These are phyloP conservation scores for Lepus townsendii DNA, from an alignment of 2,797 vertebrate species.

Conservation along the genomic window DNA sequence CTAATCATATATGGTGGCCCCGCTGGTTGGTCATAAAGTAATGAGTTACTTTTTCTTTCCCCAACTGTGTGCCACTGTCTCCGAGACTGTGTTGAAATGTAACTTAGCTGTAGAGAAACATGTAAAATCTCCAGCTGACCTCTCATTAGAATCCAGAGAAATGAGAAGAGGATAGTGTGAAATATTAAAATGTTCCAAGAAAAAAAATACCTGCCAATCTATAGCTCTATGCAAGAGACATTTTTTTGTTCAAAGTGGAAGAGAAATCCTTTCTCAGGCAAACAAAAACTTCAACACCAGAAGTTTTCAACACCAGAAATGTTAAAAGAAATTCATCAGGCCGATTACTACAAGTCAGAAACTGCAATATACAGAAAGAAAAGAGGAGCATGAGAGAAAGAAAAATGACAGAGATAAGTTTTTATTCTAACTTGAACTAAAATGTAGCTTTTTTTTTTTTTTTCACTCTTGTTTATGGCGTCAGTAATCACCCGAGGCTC, in stretches of 20 bases:
- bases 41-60: neutral
- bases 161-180: neutral
- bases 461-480: too few relatives aligned
- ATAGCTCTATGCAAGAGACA: neutral
- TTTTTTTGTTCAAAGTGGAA: neutral
- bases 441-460: neutral
- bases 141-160: neutral
- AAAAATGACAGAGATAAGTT: neutral
- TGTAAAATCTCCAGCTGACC: neutral
- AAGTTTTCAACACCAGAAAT: neutral
- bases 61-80: neutral
- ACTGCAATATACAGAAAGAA: neutral
- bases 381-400: neutral
- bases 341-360: neutral
- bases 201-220: neutral
- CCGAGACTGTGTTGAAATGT: neutral
- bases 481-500: too few relatives aligned
- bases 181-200: neutral
- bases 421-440: conserved; percentile 23
- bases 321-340: neutral
- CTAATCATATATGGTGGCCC: neutral
- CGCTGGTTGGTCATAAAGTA: neutral
- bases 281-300: neutral
- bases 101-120: neutral
- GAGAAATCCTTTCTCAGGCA: neutral